A percentile compares a stretch with the other conserved stretches of the same genome.
phyloP scores from a whole-genome alignment of 2,113 vertebrate species.

The Ailuropoda melanoleuca region DNA sequence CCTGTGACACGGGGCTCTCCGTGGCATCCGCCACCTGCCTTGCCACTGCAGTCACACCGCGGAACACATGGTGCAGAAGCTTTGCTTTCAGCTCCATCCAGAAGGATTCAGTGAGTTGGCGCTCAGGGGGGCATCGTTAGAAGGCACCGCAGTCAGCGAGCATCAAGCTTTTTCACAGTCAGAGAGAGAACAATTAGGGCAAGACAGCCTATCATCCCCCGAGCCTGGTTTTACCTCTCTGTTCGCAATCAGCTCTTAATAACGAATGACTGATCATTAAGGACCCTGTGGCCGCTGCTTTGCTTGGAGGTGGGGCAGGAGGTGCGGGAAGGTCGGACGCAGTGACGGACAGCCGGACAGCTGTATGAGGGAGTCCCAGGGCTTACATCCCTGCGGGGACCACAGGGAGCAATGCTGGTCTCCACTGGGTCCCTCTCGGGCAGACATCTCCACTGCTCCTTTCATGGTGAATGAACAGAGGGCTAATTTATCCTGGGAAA shows the following conservation, averaged over 20 bases:
- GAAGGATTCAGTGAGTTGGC: background rate
- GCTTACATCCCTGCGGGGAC: constrained; percentile 75
- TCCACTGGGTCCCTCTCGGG: constrained; percentile 27
- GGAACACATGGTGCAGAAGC: background rate
- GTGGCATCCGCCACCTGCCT: background rate
- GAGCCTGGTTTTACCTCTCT: background rate
- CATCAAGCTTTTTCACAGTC: background rate
- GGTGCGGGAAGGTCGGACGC: background rate
- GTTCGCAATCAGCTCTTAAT: background rate
- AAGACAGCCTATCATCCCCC: background rate
- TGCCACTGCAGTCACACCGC: background rate
- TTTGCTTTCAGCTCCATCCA: background rate
- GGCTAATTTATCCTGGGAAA: constrained; percentile 72
- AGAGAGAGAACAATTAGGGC: background rate
- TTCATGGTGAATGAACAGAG: constrained; percentile 78
- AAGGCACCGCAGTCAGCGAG: background rate
- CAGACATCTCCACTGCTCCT: constrained; percentile 21
- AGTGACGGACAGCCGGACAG: background rate
- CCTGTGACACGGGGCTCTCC: background rate
- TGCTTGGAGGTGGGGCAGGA: background rate
- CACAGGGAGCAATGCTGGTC: constrained; percentile 72
- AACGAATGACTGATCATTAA: background rate
- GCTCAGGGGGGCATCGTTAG: background rate
- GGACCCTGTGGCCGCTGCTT: background rate
- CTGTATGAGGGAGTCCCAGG: background rate